phyloP scores from a whole-genome alignment of 2,797 vertebrate species.

The Apodemus agrarius region DNA sequence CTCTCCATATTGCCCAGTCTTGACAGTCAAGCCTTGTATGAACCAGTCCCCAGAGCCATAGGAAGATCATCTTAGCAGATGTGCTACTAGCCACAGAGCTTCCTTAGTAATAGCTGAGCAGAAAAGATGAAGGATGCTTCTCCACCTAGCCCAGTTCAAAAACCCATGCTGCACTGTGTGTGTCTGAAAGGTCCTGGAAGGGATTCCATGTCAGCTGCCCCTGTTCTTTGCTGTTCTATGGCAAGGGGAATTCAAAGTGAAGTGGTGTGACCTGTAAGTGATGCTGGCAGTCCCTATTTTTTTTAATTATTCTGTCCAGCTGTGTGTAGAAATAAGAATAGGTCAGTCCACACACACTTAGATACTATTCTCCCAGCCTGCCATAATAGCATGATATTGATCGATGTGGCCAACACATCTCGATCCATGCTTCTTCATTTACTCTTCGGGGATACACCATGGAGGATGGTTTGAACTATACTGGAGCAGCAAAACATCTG shows the following conservation, averaged over 20 bases:
- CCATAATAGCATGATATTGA: background rate
- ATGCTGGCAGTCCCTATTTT: background rate
- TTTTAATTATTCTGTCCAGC: background rate
- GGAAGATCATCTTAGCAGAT: background rate
- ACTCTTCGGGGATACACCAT: background rate
- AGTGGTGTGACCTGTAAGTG: background rate
- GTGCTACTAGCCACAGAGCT: background rate
- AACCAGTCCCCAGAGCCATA: background rate
- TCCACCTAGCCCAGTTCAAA: background rate
- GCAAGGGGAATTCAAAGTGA: background rate
- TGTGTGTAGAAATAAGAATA: slow-evolving; percentile 17
- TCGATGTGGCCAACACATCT: background rate
- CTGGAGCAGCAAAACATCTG: background rate
- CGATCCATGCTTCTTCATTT: background rate
- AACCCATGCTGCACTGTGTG: background rate
- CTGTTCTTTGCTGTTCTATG: background rate
- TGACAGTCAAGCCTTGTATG: background rate
- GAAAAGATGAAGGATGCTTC: background rate
- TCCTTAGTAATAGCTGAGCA: background rate
- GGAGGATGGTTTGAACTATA: background rate
- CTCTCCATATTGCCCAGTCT: background rate
- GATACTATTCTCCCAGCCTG: rapidly evolving
- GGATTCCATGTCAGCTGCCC: background rate
- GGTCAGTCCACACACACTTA: too few relatives aligned
- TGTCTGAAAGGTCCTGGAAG: background rate